These are phyloP conservation scores for Cotesia vestalis DNA, from an alignment of 1,140 invertebrate species.

Conservation along the genomic window DNA sequence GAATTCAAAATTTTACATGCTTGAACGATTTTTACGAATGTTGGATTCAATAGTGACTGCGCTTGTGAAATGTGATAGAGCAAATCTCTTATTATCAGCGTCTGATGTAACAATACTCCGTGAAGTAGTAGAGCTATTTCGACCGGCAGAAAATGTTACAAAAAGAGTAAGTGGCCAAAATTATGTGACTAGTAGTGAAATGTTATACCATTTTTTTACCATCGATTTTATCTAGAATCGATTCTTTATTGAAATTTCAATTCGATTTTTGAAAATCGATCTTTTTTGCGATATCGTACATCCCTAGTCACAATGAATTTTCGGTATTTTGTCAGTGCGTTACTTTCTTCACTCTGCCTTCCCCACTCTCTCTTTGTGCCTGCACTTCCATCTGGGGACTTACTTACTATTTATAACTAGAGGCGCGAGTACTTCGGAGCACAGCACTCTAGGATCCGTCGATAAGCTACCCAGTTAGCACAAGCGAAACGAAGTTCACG, in stretches of 20 bases:
- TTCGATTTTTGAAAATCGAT: slow-evolving; percentile 1
- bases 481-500: no score
- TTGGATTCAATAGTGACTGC: slow-evolving; percentile 45
- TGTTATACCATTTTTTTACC: slow-evolving; percentile 31
- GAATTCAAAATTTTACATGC: slow-evolving; percentile 50
- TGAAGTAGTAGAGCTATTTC: slow-evolving; percentile 45
- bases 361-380: no score
- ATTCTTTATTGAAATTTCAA: not conserved
- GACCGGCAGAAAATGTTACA: slow-evolving; percentile 23
- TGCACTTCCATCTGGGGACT: no score
- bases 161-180: slow-evolving; percentile 15
- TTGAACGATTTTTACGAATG: slow-evolving; percentile 49
- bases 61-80: slow-evolving; percentile 45
- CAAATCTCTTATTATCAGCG: slow-evolving; percentile 41
- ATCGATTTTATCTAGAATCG: not conserved
- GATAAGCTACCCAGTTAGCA: no score
- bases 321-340: no score
- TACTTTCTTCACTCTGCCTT: no score
- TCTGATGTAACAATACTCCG: slow-evolving; percentile 45
- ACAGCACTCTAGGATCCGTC: no score
- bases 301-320: no score
- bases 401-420: no score
- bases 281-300: slow-evolving; percentile 10
- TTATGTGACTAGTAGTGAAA: slow-evolving; percentile 27
- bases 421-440: no score